Conservation (phyloP, 2,113 vertebrate genomes). For the Oncorhynchus gorbuscha region DNA sequence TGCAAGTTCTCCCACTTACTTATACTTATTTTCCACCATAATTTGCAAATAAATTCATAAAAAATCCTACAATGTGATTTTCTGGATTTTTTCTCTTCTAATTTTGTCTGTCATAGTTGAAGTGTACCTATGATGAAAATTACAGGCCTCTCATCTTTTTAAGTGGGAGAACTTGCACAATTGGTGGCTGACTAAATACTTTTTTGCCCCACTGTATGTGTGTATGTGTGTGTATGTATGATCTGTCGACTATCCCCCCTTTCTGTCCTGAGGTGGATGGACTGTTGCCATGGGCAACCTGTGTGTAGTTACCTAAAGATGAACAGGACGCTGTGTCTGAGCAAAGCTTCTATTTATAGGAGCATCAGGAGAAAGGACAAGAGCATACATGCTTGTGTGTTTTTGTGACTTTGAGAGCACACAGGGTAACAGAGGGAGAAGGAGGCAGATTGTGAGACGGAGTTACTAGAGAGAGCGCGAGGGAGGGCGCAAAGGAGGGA, state of each 20-base stretch:
- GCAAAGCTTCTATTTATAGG: conserved; percentile 71
- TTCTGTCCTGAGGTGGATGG: conserved; percentile 62
- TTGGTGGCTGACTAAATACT: too few species aligned
- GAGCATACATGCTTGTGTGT: conserved; percentile 33
- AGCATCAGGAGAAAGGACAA: conserved; percentile 61
- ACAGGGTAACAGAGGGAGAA: conserved; percentile 51
- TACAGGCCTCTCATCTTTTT: too few species aligned
- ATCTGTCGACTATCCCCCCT: conserved; percentile 15
- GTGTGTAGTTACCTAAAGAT: conserved; percentile 68
- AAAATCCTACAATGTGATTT: too few species aligned
- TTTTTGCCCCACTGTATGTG: too few species aligned
- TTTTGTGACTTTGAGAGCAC: conserved; percentile 32
- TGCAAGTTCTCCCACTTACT: too few species aligned
- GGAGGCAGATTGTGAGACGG: conserved; percentile 67
- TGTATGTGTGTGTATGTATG: background rate
- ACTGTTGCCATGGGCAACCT: conserved; percentile 75
- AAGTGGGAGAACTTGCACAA: too few species aligned
- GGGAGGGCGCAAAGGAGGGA: conserved; percentile 50
- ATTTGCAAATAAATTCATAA: too few species aligned
- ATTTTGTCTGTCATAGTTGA: too few species aligned
- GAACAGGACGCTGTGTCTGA: conserved; percentile 68
- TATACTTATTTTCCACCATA: too few species aligned
- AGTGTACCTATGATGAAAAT: too few species aligned
- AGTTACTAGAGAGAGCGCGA: conserved; percentile 71
- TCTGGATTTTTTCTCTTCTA: too few species aligned